Conservation (phyloP, 2,888 invertebrate genomes). For the Habrosyne pyritoides region DNA sequence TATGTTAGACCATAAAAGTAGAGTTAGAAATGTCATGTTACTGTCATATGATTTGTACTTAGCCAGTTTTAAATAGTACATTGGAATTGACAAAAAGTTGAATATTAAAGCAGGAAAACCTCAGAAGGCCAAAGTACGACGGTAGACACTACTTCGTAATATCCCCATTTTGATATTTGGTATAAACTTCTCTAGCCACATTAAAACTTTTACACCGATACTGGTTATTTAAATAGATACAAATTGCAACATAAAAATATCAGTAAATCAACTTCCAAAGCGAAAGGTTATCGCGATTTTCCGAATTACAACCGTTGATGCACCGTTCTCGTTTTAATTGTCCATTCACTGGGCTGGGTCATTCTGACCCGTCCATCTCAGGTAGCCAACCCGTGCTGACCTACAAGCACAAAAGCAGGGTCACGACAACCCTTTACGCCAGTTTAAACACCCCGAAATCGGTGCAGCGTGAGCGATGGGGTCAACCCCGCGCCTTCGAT, state of each 20-base stretch:
- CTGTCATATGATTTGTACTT: too few species aligned
- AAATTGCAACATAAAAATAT: conserved; percentile 53
- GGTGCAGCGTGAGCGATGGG: conserved; percentile 81
- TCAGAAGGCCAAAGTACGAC: too few species aligned
- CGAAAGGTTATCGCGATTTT: conserved; percentile 78
- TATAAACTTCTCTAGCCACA: too few species aligned
- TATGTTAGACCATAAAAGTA: too few species aligned
- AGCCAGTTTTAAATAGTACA: too few species aligned
- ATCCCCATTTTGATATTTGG: too few species aligned
- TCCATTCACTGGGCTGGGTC: conserved; percentile 68
- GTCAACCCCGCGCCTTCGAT: conserved; percentile 73
- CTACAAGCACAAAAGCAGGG: conserved; percentile 56
- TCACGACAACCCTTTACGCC: conserved; percentile 78
- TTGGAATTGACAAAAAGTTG: too few species aligned
- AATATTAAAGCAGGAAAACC: too few species aligned
- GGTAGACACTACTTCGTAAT: too few species aligned
- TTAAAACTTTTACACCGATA: conserved; percentile 25
- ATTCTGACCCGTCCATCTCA: conserved; percentile 57
- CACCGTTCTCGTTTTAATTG: conserved; percentile 79
- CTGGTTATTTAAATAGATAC: conserved; percentile 43
- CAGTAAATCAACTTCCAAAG: conserved; percentile 46
- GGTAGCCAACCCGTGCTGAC: conserved; percentile 79
- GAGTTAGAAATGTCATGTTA: too few species aligned
- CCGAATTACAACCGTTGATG: conserved; percentile 66
- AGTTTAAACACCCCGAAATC: conserved; percentile 78